Base-by-base conservation (phyloP, 1,140 invertebrate species). In the Melitaea cinxia region DNA sequence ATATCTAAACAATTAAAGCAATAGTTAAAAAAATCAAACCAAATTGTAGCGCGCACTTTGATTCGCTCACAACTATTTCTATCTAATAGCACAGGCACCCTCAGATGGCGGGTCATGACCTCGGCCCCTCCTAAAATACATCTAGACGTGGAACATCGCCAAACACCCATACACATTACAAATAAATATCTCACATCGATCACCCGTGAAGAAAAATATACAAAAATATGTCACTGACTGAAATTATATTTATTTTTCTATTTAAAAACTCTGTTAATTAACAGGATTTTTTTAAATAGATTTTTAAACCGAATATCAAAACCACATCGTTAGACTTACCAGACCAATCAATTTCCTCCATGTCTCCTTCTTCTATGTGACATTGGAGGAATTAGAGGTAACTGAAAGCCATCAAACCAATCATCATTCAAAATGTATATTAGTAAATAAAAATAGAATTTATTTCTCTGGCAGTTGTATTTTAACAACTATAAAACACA, bases 71-170 rank as follows among this genome's bases (percentile, higher is more conserved):
- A 47, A 47, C 21, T 47, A 47, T 47, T 47, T 14, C 19, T 10
- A 47, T 17, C 19, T 23, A 47, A 21, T 47, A 7, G 42, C 21
- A 47, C 17, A 47, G 14, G 21, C 21, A 21, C 42, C 42, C 42
- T 47, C 71, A 72, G 75, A 70, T 76, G 73, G 69, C 39, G 59
- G 80, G 78, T 82, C 80, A 76, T 60, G 70, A 80, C 80, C 78
- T 82, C 78, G 71, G 58, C 68, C 73, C 65, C 61, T 74, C 74
- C 68, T 78, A 69, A 78, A 79, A 79, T 75, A 82, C 70, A 65
- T 52, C 72, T 68, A 73, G 73, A 47, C 62, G 70, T 82, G 80
- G 80, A 82, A 68, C 68, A 28, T 60, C 58, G 80, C 80, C 80
- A 82, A 47, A 77, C 67, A 62, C 15, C 60, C 24, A 42, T 54